Evolutionary conservation across 2,113 vertebrate species (phyloP).

Genomic region (Falco punctatus): DNA sequence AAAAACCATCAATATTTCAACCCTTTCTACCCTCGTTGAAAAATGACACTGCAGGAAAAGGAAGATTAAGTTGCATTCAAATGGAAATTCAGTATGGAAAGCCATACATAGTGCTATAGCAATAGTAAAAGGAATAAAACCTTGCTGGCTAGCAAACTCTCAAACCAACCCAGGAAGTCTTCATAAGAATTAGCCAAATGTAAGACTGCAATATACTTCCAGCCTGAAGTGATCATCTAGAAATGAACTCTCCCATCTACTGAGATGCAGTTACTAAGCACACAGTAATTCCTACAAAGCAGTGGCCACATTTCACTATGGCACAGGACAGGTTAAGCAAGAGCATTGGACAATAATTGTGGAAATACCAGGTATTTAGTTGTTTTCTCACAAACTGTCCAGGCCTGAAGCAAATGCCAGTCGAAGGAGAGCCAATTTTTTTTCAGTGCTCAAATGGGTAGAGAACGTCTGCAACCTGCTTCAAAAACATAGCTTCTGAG

Average conservation of each 20-base stretch:
- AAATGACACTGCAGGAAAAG: background rate
- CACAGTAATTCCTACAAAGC: background rate
- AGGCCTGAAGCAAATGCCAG: background rate
- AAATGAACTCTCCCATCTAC: background rate
- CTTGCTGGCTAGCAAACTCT: background rate
- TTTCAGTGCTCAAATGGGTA: conserved; percentile 30
- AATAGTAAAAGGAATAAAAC: background rate
- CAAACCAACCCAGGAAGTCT: background rate
- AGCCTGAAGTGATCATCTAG: background rate
- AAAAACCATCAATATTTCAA: background rate
- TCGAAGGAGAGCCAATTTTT: background rate
- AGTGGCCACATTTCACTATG: fast-evolving
- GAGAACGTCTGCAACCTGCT: background rate
- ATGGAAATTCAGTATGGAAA: background rate
- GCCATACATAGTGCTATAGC: background rate
- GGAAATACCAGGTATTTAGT: background rate
- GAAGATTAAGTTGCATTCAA: background rate
- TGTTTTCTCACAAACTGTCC: background rate
- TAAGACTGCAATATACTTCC: background rate
- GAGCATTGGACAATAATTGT: fast-evolving
- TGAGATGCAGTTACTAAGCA: background rate
- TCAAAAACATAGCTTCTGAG: conserved; percentile 25
- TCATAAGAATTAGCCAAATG: background rate
- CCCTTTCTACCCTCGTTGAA: background rate
- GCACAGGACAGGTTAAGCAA: background rate